Conservation (phyloP, 2,888 invertebrate genomes). For the Drosophila cognata region DNA sequence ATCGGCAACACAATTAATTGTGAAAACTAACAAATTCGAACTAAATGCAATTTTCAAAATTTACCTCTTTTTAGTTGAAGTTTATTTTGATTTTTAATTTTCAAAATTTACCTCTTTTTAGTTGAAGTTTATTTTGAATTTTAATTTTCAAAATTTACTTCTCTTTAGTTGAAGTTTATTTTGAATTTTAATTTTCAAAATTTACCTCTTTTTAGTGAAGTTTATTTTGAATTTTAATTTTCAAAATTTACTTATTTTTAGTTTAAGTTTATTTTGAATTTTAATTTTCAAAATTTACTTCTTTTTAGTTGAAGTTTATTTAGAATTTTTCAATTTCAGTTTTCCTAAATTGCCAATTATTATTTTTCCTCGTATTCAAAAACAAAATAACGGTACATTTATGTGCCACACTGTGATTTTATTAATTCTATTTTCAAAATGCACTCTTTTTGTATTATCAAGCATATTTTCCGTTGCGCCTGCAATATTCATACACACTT, state of each 20-base stretch:
- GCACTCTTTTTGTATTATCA: conserved; percentile 12
- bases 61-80: neutral
- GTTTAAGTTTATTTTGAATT: no score
- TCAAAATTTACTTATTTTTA: no score
- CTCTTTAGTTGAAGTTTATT: no score
- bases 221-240: no score
- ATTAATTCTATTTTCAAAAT: neutral
- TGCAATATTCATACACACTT: conserved; percentile 69
- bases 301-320: no score
- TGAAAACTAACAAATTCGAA: neutral
- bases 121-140: no score
- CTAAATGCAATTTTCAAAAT: neutral
- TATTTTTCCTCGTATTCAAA: neutral
- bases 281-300: no score
- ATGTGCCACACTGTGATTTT: neutral
- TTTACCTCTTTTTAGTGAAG: no score
- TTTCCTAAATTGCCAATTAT: neutral
- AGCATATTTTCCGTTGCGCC: conserved; percentile 32
- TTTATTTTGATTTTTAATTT: neutral
- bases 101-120: no score
- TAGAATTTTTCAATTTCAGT: neutral
- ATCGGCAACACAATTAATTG: neutral
- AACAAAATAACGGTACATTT: neutral
- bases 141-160: no score
- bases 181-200: no score